Percentiles rank a stretch among this genome's conserved stretches.
These are phyloP conservation scores for Halcyon chelicuti DNA, from an alignment of 2,797 vertebrate species.

Conservation along the genomic window DNA sequence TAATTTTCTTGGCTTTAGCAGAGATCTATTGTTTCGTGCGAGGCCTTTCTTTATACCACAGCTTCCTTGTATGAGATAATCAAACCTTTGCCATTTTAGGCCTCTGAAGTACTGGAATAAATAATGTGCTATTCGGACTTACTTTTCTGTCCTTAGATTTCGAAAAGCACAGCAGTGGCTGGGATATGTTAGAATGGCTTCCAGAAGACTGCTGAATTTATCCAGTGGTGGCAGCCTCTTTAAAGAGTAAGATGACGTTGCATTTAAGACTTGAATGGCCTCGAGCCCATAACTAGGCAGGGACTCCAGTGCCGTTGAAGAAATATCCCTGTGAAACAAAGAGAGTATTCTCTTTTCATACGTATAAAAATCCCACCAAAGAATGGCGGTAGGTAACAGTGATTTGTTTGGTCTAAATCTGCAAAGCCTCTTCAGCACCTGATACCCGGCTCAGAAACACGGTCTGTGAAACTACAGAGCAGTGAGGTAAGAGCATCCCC, in stretches of 20 bases:
- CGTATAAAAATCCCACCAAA: background rate
- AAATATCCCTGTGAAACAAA: conserved; percentile 84
- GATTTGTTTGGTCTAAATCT: background rate
- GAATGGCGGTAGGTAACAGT: background rate
- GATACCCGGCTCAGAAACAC: background rate
- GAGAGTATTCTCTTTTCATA: background rate
- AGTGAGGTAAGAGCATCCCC: background rate
- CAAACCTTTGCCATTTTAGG: background rate
- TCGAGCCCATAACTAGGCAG: conserved; percentile 85
- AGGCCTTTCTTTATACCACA: background rate
- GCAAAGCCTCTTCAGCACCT: background rate
- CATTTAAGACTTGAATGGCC: conserved; percentile 84
- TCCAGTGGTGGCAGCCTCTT: conserved; percentile 87
- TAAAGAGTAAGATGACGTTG: conserved; percentile 82
- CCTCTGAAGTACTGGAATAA: background rate
- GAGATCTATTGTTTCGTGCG: background rate
- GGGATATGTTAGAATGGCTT: conserved; percentile 88
- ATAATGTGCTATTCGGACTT: conserved; percentile 17
- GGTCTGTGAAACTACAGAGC: background rate
- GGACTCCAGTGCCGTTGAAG: conserved; percentile 83
- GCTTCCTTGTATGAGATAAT: background rate
- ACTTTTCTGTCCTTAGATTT: conserved; percentile 82
- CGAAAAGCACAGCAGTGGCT: conserved; percentile 91
- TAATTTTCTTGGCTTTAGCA: background rate
- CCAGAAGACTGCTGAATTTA: conserved; percentile 83